Percentiles rank a stretch among this genome's conserved stretches.
These are phyloP conservation scores for Pterostichus niger DNA, from an alignment of 2,888 invertebrate species.

Conservation along the genomic window DNA sequence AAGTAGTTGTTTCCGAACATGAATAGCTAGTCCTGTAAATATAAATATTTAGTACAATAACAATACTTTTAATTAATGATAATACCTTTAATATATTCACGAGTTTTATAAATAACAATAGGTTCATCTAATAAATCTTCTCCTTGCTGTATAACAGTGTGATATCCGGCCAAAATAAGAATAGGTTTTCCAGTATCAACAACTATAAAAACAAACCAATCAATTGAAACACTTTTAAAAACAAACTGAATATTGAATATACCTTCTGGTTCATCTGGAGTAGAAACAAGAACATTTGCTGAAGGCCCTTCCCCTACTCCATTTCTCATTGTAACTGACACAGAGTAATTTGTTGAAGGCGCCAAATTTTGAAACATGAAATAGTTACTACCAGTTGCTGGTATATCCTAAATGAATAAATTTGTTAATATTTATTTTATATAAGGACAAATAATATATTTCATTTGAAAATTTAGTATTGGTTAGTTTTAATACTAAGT, in stretches of 20 bases:
- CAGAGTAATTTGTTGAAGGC: slow-evolving; percentile 86
- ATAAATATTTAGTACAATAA: neutral
- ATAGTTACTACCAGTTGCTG: slow-evolving; percentile 84
- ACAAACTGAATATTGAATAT: slow-evolving; percentile 71
- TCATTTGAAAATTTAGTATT: slow-evolving; percentile 33
- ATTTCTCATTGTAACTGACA: slow-evolving; percentile 90
- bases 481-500: slow-evolving; percentile 8
- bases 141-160: slow-evolving; percentile 83
- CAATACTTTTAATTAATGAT: neutral
- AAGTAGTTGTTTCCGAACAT: slow-evolving; percentile 85
- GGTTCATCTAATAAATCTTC: slow-evolving; percentile 85
- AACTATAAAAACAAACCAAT: slow-evolving; percentile 76
- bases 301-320: slow-evolving; percentile 89
- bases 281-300: slow-evolving; percentile 82
- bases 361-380: slow-evolving; percentile 89
- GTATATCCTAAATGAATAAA: slow-evolving; percentile 82
- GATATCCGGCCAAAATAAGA: slow-evolving; percentile 85
- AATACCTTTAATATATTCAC: slow-evolving; percentile 77
- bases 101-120: slow-evolving; percentile 82
- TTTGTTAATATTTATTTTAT: slow-evolving; percentile 2
- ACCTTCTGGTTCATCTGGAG: slow-evolving; percentile 84
- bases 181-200: slow-evolving; percentile 84
- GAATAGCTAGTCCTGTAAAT: slow-evolving; percentile 86
- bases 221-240: neutral
- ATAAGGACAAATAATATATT: slow-evolving; percentile 5